Evolutionary conservation across 2,113 vertebrate species (phyloP), one percentile per base, ranked within the genome.

Genomic region (Columba livia): DNA sequence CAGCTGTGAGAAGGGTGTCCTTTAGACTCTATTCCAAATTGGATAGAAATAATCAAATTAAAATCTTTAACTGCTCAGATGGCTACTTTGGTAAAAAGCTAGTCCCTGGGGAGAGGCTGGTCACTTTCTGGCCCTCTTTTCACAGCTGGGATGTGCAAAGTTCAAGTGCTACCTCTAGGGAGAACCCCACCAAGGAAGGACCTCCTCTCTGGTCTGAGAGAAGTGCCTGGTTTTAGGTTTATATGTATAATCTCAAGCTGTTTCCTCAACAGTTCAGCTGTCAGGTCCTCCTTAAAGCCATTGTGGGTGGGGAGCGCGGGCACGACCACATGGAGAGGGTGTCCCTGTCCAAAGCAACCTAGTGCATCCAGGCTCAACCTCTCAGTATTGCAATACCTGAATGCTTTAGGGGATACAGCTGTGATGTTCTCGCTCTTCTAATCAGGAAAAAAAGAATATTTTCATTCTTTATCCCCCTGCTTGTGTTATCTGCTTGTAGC

Each of bases 281-380:
- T 29, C 69, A 65, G 58, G 29, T 51, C 16, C 14, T 77, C 31
- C 51, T 12, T 34, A 40, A 47, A 65, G 10, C 10, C 15, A 5
- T 10, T 2, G 7, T 15, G 32, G 11, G 14, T 34, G 61, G 38
- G 40, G 19, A 74, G 11, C 34, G 26, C 0, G 2, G 26, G 19
- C 13, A 15, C 13, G 36, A 8, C 1, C 0, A 4, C 61, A 44
- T 13, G 31, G 40, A 85, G 21, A 48, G 8, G 12, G 20, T 73
- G n/a, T 72, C 60, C 17, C n/a, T 13, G 32, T 28, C 31, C 58
- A 66, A 44, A 42, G 28, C 2, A 2, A 38, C 32, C 36, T 92
- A 32, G 7, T 3, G 10, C 31, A 74, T 56, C 40, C 67, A 74
- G 32, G 23, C 61, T 73, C 54, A 56, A 29, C 21, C n/a, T 44